Evolutionary conservation across 2,888 invertebrate species (phyloP), one percentile per base, ranked within the genome.

Genomic region (Drosophila rubida): DNA sequence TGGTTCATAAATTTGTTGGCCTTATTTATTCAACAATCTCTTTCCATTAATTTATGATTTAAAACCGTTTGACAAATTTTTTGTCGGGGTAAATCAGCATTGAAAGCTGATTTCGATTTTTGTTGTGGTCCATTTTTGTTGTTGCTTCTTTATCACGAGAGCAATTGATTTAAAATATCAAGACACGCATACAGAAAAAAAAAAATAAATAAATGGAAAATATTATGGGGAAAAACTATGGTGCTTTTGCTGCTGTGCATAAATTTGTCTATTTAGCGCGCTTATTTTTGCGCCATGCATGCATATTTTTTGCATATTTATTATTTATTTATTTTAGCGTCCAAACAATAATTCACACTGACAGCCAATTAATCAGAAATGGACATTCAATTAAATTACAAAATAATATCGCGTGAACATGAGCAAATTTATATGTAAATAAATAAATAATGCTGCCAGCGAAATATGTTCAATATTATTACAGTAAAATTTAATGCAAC

Each of bases 331-430:
- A 71, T 78, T 75, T 82, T 82, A 58, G 69, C 61, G 67, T 57
- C 73, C 63, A 61, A 66, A 68, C 72, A 69, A 87, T 85, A 85
- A 87, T 87, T 86, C 79, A 87, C 44, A 57, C 60, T 71, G 88
- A 84, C 79, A 81, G 80, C 81, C 87, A 88, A 86, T 88, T 86
- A 88, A 86, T 88, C 85, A 86, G 80, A 70, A 78, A 76, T 71
- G 78, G 81, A 88, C 88, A 80, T 87, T 88, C 87, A 86, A 86
- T 86, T 86, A 84, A 84, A 87, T 78, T 69, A 73, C 72, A 86
- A 86, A 87, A 83, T 75, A 75, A 72, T 75, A 62, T 53, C 64
- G 35, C 67, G 13, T 19, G 50, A 66, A 70, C 62, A 61, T 74
- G 50, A 35, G 59, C 67, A 62, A 70, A 39, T 66, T 59, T 54